Conservation (phyloP, 1,140 invertebrate genomes). For the Wiebesia pumilae region DNA sequence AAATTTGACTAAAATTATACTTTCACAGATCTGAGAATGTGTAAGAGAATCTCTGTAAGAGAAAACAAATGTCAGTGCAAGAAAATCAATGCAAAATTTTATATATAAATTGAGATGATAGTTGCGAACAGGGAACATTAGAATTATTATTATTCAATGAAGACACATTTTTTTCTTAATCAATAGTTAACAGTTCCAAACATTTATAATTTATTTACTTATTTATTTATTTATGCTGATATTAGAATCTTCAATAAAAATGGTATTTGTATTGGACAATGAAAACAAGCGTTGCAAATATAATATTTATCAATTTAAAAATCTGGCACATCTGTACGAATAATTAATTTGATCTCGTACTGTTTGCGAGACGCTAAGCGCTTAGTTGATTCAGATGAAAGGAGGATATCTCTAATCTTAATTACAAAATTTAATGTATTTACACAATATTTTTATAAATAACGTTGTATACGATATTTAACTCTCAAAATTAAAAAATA, state of each 20-base stretch:
- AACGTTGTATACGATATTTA: too few relatives aligned
- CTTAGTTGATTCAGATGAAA: not conserved
- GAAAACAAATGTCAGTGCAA: not conserved
- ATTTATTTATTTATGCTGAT: not conserved
- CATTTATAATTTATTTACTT: not conserved
- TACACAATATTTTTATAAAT: too few relatives aligned
- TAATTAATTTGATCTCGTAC: slow-evolving; percentile 16
- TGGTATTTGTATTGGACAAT: not conserved
- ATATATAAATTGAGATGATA: not conserved
- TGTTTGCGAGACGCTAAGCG: not conserved
- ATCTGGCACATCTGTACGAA: slow-evolving; percentile 16
- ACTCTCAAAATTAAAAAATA: too few relatives aligned
- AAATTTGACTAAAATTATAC: slow-evolving; percentile 72
- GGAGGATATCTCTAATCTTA: too few relatives aligned
- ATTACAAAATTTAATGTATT: too few relatives aligned
- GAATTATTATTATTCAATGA: not conserved
- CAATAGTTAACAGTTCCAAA: too few relatives aligned
- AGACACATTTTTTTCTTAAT: too few relatives aligned
- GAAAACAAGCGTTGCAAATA: slow-evolving; percentile 16
- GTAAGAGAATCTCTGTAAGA: slow-evolving; percentile 1
- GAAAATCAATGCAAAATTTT: not conserved
- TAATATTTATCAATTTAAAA: not conserved
- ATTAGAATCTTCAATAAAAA: not conserved
- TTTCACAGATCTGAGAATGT: slow-evolving; percentile 54
- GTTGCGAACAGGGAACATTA: not conserved